Conservation (phyloP, 2,113 vertebrate species). For the Pica pica region DNA sequence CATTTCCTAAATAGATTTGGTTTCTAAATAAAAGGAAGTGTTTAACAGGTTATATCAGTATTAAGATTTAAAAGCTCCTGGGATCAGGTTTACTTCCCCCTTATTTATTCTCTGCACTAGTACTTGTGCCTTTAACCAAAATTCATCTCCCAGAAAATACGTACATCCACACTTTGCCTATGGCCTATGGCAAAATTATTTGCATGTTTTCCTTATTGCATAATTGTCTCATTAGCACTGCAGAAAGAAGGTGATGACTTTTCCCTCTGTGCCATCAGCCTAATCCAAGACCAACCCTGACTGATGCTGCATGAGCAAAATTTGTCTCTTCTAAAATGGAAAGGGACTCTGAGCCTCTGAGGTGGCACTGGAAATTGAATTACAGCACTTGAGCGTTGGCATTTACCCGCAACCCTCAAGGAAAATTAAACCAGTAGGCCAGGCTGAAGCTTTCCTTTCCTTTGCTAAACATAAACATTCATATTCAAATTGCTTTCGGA, state of each 20-base stretch:
- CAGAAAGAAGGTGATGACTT: not conserved
- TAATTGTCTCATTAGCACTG: conserved; percentile 30
- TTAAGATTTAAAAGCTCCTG: not conserved
- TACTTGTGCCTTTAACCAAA: not conserved
- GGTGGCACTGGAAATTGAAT: not conserved
- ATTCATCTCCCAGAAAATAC: not conserved
- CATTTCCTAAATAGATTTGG: conserved; percentile 10
- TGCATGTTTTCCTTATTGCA: not conserved
- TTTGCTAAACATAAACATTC: conserved; percentile 5
- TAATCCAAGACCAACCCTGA: not conserved
- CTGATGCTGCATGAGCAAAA: not conserved
- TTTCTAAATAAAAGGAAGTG: conserved; percentile 11
- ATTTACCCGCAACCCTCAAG: not conserved
- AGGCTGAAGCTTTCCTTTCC: not conserved
- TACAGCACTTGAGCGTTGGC: not conserved
- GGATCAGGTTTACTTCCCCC: not conserved
- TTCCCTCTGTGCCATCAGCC: not conserved
- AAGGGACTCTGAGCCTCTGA: not conserved
- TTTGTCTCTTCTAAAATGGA: not conserved
- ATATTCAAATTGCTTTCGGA: conserved; percentile 11
- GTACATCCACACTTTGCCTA: not conserved
- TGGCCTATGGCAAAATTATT: conserved; percentile 45
- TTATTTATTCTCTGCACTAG: not conserved
- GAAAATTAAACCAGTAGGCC: not conserved
- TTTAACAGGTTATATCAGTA: conserved; percentile 19